phyloP scores from a whole-genome alignment of 2,797 vertebrate genomes.

The Agapornis canus region DNA sequence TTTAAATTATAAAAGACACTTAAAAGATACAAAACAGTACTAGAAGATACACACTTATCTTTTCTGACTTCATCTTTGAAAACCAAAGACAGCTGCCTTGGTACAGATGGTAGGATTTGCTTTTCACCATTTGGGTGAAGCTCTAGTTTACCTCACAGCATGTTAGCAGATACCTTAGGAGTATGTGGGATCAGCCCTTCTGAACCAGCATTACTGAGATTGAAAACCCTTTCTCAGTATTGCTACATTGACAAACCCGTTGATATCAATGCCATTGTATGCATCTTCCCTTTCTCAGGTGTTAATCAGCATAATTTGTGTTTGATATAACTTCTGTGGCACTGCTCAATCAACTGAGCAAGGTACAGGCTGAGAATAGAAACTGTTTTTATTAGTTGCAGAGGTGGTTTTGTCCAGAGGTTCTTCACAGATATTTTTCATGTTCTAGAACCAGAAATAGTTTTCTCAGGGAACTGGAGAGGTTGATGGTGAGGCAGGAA shows the following conservation, averaged over 20 bases:
- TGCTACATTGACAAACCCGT: not conserved
- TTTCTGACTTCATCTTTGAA: not conserved
- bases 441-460: not conserved
- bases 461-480: not conserved
- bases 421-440: not conserved
- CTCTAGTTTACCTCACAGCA: not conserved
- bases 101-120: not conserved
- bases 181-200: not conserved
- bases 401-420: not conserved
- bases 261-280: accelerated
- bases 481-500: not conserved
- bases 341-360: not conserved
- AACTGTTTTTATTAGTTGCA: not conserved
- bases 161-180: not conserved
- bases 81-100: not conserved
- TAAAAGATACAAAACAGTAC: not conserved
- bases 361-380: not conserved
- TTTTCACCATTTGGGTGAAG: not conserved
- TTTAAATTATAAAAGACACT: not conserved
- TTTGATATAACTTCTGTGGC: not conserved
- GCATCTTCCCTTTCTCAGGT: not conserved
- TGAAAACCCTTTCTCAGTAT: not conserved
- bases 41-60: not conserved
- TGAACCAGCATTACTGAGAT: not conserved
- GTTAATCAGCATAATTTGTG: not conserved